Percentiles rank a stretch among this genome's conserved stretches.
Conservation (phyloP, 1,140 invertebrate genomes). For the Neelides sp. region DNA sequence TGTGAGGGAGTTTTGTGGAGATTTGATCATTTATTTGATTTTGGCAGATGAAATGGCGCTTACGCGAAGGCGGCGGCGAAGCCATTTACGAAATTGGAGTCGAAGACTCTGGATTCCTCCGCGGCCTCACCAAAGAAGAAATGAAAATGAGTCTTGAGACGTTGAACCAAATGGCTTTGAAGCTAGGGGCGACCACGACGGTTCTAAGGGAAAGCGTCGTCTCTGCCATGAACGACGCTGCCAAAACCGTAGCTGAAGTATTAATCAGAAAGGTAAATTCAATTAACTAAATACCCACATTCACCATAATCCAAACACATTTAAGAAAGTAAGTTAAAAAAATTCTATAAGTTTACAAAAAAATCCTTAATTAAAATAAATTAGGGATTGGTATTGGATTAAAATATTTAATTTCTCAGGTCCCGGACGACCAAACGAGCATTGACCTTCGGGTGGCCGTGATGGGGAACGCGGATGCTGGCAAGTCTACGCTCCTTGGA, state of each 20-base stretch:
- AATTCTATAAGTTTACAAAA: neutral
- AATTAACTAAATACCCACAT: neutral
- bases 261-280: conserved; percentile 67
- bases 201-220: conserved; percentile 51
- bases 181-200: conserved; percentile 64
- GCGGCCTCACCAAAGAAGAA: conserved; percentile 63
- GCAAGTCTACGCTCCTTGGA: conserved; percentile 72
- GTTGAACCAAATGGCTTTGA: conserved; percentile 67
- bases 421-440: conserved; percentile 78
- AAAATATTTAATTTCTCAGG: conserved; percentile 34
- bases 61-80: conserved; percentile 76
- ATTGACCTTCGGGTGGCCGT: conserved; percentile 80
- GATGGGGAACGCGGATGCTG: conserved; percentile 81
- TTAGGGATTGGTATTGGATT: neutral
- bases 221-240: conserved; percentile 35
- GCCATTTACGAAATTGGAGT: conserved; percentile 93
- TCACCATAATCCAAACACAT: neutral
- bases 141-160: conserved; percentile 70
- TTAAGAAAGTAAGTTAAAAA: neutral
- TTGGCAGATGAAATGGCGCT: conserved; percentile 67
- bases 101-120: conserved; percentile 75
- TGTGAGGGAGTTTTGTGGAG: neutral
- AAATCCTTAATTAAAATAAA: neutral
- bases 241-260: conserved; percentile 60
- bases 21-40: neutral